A percentile compares a stretch with the other conserved stretches of the same genome.
phyloP scores from a whole-genome alignment of 2,113 vertebrate species.

The Etheostoma spectabile region DNA sequence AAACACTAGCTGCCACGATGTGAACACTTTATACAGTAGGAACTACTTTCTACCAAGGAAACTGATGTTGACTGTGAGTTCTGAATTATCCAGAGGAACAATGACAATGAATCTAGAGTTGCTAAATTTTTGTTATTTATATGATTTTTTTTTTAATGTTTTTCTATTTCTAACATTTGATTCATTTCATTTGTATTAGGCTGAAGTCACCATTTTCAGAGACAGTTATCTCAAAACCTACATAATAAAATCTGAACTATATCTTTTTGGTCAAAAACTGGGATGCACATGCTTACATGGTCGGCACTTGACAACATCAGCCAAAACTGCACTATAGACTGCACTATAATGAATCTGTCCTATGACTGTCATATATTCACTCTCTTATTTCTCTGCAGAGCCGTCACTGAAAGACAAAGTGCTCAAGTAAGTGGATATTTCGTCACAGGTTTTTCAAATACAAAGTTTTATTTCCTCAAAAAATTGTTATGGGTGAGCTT shows the following conservation, averaged over 20 bases:
- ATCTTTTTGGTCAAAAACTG: not conserved
- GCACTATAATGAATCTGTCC: not conserved
- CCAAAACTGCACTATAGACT: not conserved
- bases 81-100: not conserved
- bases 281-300: not conserved
- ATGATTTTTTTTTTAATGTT: not conserved
- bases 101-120: not conserved
- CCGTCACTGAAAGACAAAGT: constrained; percentile 75
- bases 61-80: not conserved
- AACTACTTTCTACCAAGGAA: not conserved
- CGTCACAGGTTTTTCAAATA: not conserved
- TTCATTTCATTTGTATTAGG: not conserved
- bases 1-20: not conserved
- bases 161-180: not conserved
- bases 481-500: not conserved
- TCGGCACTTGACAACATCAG: not conserved
- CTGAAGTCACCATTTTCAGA: not conserved
- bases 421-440: constrained; percentile 74
- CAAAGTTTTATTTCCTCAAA: constrained; percentile 18
- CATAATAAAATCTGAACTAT: not conserved
- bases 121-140: not conserved
- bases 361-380: not conserved
- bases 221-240: not conserved
- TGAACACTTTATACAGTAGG: not conserved
- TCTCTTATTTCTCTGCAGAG: constrained; percentile 57